Percentiles rank a stretch among this genome's conserved stretches.
phyloP scores from a whole-genome alignment of 2,888 invertebrate species.

The Selenia dentaria region DNA sequence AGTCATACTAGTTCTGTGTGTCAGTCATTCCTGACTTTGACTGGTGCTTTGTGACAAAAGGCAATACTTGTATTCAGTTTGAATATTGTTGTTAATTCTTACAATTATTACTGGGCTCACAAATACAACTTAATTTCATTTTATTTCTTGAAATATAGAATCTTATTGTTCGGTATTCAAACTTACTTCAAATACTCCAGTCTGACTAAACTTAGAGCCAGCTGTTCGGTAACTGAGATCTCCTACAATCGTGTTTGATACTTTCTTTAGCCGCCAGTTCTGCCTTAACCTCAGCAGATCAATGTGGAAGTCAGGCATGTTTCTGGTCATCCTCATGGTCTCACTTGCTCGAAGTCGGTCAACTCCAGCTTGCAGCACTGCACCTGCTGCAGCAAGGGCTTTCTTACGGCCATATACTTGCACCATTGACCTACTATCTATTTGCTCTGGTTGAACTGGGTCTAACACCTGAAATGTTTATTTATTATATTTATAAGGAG shows the following conservation, averaged over 20 bases:
- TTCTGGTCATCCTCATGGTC: conserved; percentile 88
- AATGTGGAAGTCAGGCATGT: conserved; percentile 96
- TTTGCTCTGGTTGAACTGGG: conserved; percentile 93
- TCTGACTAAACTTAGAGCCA: conserved; percentile 96
- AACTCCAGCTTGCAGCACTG: conserved; percentile 93
- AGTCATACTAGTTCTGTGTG: too few relatives aligned
- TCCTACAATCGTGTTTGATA: conserved; percentile 97
- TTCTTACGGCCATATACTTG: conserved; percentile 97
- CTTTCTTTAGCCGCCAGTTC: conserved; percentile 98
- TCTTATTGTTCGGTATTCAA: too few relatives aligned
- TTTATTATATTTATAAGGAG: background rate
- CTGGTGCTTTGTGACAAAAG: too few relatives aligned
- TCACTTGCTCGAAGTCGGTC: conserved; percentile 94
- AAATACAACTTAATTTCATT: too few relatives aligned
- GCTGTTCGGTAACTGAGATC: conserved; percentile 98
- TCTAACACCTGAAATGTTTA: conserved; percentile 86
- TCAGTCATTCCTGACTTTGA: too few relatives aligned
- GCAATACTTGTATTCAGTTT: too few relatives aligned
- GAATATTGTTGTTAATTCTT: too few relatives aligned
- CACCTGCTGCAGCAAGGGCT: conserved; percentile 93
- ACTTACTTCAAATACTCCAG: conserved; percentile 67
- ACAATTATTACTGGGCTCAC: too few relatives aligned
- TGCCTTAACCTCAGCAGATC: conserved; percentile 95
- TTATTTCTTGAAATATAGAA: too few relatives aligned
- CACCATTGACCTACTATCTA: conserved; percentile 94